phyloP scores from a whole-genome alignment of 2,797 vertebrate species.

The Ispidina picta region DNA sequence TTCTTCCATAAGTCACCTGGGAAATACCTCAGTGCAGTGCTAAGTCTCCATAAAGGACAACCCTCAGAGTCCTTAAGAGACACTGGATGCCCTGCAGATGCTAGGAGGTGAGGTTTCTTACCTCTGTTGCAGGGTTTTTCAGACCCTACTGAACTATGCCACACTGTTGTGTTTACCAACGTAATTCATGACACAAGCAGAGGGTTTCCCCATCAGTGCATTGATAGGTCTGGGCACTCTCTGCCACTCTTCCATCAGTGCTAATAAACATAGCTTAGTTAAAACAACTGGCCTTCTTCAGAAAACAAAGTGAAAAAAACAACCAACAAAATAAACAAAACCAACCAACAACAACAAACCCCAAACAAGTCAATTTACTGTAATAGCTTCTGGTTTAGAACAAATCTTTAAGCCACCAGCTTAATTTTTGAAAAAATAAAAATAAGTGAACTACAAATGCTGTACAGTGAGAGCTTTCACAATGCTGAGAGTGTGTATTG shows the following conservation, averaged over 20 bases:
- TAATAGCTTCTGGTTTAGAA: background rate
- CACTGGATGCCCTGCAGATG: background rate
- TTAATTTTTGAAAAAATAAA: background rate
- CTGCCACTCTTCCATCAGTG: background rate
- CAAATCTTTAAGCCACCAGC: background rate
- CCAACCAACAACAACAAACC: background rate
- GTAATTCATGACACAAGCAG: background rate
- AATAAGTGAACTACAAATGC: background rate
- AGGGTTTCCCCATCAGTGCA: fast-evolving
- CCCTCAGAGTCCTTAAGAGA: background rate
- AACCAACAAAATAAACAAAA: background rate
- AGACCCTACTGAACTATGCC: background rate
- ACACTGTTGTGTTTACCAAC: background rate
- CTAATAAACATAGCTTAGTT: background rate
- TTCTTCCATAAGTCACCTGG: background rate
- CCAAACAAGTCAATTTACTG: background rate
- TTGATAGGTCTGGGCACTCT: fast-evolving
- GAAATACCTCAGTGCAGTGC: background rate
- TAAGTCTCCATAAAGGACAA: background rate
- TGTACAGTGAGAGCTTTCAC: background rate
- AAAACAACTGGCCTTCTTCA: background rate
- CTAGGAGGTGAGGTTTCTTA: background rate
- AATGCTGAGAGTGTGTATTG: background rate
- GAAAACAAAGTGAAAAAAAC: background rate
- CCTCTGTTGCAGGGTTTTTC: background rate